Conservation (phyloP, 2,888 invertebrate genomes). For the Aleiodes alternator region DNA sequence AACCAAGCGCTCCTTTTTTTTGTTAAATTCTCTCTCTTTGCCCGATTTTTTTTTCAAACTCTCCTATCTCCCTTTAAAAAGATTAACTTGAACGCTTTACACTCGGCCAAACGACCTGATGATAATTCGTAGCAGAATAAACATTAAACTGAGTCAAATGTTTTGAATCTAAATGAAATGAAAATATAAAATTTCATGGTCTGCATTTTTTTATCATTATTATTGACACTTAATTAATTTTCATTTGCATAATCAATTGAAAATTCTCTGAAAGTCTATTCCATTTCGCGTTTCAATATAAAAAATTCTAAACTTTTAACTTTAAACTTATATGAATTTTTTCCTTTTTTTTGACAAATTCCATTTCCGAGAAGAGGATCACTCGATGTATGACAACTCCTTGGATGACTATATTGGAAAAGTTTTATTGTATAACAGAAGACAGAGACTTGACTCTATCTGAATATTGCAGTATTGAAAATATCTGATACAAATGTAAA, state of each 20-base stretch:
- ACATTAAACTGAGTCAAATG: slow-evolving; percentile 13
- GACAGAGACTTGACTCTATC: too few relatives aligned
- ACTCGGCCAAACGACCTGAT: slow-evolving; percentile 24
- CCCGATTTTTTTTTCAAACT: neutral
- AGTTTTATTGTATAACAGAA: slow-evolving; percentile 3
- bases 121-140: slow-evolving; percentile 30
- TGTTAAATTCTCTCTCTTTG: neutral
- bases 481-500: too few relatives aligned
- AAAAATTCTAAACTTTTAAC: too few relatives aligned
- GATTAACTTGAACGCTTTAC: slow-evolving; percentile 26
- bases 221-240: neutral
- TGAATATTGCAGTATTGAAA: too few relatives aligned
- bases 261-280: neutral
- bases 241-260: neutral
- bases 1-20: neutral
- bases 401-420: slow-evolving; percentile 18
- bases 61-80: slow-evolving; percentile 13
- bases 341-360: too few relatives aligned
- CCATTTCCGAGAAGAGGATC: too few relatives aligned
- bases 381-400: neutral
- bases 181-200: too few relatives aligned
- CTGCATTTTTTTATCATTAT: too few relatives aligned
- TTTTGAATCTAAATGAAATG: neutral
- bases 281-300: neutral
- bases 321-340: neutral